Base-by-base conservation (phyloP, 2,113 vertebrate species). In the Nerophis lumbriciformis region DNA sequence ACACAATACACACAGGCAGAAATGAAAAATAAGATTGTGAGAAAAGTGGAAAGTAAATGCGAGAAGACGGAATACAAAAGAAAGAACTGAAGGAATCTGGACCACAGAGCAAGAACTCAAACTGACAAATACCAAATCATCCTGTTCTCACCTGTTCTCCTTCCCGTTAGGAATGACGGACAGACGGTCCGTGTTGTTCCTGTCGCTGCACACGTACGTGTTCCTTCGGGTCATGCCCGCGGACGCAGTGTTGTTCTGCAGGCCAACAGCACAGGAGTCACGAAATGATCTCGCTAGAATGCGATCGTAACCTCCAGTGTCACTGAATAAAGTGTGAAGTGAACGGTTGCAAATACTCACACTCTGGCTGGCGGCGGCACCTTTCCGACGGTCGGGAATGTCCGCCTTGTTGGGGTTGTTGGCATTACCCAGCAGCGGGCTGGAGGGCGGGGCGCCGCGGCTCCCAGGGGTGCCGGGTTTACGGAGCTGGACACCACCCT, bases 401-500 rank as follows among this genome's bases (percentile, higher is more conserved):
- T 98, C 97, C 0, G 97, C 94, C 86, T 99, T 98, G 85, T 99
- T 99, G 75, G 96, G 95, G 80, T 99, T 98, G 88, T 91, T 94
- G 71, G 97, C 94, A 45, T 92, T 98, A 72, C 97, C 97, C 69
- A 98, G 91, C 89, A 98, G 90, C 4, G 97, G 96, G 79, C 95
- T 97, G 48, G 94, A 85, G 55, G 95, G 92, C 9, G 93, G 93
- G n/a, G 91, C 90, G 14, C 90, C 86, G 39, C 92, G 93, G 80
- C 92, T 90, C 57, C 93, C 93, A 50, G 87, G 90, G 53, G 91
- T 85, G 47, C 88, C 75, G 11, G 94, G 83, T 64, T 97, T 97
- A 63, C 94, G 91, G 15, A 93, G 90, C 59, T 91, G 91, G 62
- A 92, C 88, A 11, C 91, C 89, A 3, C 90, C 90, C 14, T 97